Evolutionary conservation across 2,888 invertebrate genomes (phyloP).

Genomic region (Lasiommata megera): DNA sequence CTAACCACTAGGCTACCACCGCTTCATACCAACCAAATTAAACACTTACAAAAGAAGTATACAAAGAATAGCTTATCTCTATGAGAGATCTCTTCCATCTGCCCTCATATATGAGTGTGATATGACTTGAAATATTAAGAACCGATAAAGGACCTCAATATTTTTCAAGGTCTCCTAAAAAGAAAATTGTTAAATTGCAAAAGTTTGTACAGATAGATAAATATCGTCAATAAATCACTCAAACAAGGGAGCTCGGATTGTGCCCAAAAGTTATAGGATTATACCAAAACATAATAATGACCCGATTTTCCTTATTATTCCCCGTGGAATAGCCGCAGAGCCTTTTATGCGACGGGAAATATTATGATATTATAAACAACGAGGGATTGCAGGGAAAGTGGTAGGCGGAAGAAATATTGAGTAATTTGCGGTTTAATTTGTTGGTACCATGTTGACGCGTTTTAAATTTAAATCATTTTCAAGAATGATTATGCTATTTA

Average conservation of each 20-base stretch:
- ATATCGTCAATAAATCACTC: conserved; percentile 24
- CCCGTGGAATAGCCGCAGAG: conserved; percentile 6
- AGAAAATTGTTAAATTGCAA: not conserved
- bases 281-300: conserved; percentile 59
- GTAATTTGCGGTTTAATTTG: not conserved
- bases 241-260: conserved; percentile 18
- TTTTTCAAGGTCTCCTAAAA: not conserved
- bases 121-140: no score
- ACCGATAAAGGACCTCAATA: no score
- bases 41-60: no score
- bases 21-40: no score
- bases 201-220: not conserved
- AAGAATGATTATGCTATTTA: no score
- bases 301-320: conserved; percentile 47
- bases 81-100: no score
- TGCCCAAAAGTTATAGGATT: conserved; percentile 52
- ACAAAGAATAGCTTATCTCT: no score
- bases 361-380: conserved; percentile 5
- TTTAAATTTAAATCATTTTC: no score
- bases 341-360: not conserved
- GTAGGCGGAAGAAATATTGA: not conserved
- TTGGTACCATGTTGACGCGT: not conserved
- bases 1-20: no score
- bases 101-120: no score
- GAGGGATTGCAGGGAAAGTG: not conserved